These are phyloP conservation scores for Adelphocoris suturalis DNA, from an alignment of 2,888 invertebrate genomes.

Conservation along the genomic window DNA sequence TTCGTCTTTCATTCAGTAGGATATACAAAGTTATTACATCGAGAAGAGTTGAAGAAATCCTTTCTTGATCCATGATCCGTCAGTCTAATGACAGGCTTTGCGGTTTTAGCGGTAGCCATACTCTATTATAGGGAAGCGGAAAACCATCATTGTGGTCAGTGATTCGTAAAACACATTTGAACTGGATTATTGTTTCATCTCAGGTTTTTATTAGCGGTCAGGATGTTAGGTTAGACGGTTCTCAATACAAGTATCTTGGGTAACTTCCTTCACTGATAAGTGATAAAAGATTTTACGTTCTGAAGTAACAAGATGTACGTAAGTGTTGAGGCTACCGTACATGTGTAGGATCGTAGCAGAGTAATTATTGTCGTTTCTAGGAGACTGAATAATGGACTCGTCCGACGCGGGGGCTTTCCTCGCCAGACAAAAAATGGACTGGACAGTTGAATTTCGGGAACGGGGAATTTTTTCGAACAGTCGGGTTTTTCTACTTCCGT, in stretches of 20 bases:
- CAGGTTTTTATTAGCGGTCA: conserved; percentile 10
- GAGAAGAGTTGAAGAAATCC: not conserved
- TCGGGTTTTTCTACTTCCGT: too few relatives aligned
- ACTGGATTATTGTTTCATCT: not conserved
- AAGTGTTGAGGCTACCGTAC: too few relatives aligned
- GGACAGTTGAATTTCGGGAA: too few relatives aligned
- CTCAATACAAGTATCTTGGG: not conserved
- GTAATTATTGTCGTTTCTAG: too few relatives aligned
- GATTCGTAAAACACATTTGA: not conserved
- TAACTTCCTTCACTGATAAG: not conserved
- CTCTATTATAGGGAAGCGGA: conserved; percentile 1
- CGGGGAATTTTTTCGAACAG: too few relatives aligned
- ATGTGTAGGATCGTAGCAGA: too few relatives aligned
- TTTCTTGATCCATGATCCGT: too few relatives aligned
- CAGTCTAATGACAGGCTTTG: not conserved
- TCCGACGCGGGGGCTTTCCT: too few relatives aligned
- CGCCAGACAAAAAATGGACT: too few relatives aligned
- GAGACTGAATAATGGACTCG: too few relatives aligned
- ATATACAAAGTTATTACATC: not conserved
- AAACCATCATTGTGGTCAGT: conserved; percentile 19
- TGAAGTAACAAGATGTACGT: too few relatives aligned
- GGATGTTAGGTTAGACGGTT: not conserved
- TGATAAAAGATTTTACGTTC: too few relatives aligned
- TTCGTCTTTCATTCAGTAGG: not conserved
- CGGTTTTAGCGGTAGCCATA: not conserved